Base-by-base conservation (phyloP, 30 jellyfish, hydroid and myxozoan genomes). In the Rhopilema esculentum region DNA sequence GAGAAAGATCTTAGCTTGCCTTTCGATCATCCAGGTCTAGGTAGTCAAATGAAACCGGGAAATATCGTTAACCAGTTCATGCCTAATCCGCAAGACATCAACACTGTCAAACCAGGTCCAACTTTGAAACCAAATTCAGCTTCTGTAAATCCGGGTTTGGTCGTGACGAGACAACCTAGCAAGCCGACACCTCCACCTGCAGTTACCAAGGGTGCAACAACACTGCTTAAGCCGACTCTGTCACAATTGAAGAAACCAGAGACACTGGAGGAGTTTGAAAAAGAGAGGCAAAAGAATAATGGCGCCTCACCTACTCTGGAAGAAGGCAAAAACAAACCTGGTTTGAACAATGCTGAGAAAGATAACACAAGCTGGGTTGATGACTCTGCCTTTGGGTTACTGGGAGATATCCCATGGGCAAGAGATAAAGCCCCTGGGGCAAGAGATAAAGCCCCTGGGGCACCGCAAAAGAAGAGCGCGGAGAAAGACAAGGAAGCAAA, bases 261-360 rank as follows among this genome's bases (percentile, higher is more conserved):
- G 22, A 91, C 97, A 26, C 80, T 91, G 22, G 97, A 91, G 57
- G 97, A 91, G 52, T 91, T 74, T 72, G 97, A 91, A 77, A 67
- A 61, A 0, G 90, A 75, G 68, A 75, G 85, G 30, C 69, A 49
- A 19, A 50, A 29, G 22, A 70, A 24, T 1, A 28, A 24, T 16
- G 69, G 77, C 22, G 26, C 20, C 20, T 75, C 53, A 40, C 70
- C 63, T 20, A 51, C 7, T 21, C 51, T 51, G 66, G 66, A 69
- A 49, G 52, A 83, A 25, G 50, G 72, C 22, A 73, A 18, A 27
- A 26, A 30, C 15, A 49, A 32, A 24, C 75, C 67, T 4, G 69
- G 29, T 0, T 4, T 29, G 23, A 62, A 68, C 68, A 32, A 61
- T n/a, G 57, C 12, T 12, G 52, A 50, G 27, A 23, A 25, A 24